Evolutionary conservation across 2,113 vertebrate species (phyloP).

Genomic region (Dasypus novemcinctus): DNA sequence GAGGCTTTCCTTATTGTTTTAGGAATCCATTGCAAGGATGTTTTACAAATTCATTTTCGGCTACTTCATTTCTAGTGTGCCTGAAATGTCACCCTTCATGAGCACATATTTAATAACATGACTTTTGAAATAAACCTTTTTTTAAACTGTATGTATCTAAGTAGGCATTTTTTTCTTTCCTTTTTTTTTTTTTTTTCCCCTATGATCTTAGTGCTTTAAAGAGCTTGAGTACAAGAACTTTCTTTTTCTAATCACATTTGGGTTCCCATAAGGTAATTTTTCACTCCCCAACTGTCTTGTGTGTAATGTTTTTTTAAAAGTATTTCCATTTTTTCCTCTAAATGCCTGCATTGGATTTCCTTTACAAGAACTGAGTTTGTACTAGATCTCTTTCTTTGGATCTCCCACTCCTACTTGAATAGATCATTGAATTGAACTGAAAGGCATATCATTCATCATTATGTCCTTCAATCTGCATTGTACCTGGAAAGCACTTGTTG

Average conservation of each 20-base stretch:
- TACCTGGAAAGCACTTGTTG: neutral
- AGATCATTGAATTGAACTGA: neutral
- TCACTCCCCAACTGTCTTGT: neutral
- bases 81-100: neutral
- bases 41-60: conserved; percentile 6
- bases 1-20: conserved; percentile 20
- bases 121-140: neutral
- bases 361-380: neutral
- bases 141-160: neutral
- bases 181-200: neutral
- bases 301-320: neutral
- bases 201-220: neutral
- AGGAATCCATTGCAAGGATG: neutral
- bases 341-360: neutral
- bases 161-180: neutral
- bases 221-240: neutral
- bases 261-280: neutral
- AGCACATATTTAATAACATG: conserved; percentile 20
- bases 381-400: neutral
- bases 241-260: conserved; percentile 4
- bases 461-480: neutral
- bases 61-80: neutral
- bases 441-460: neutral
- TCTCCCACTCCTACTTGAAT: neutral
- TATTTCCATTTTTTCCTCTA: neutral